Base-by-base conservation (phyloP, 1,140 invertebrate species). In the Bombus confusus region DNA sequence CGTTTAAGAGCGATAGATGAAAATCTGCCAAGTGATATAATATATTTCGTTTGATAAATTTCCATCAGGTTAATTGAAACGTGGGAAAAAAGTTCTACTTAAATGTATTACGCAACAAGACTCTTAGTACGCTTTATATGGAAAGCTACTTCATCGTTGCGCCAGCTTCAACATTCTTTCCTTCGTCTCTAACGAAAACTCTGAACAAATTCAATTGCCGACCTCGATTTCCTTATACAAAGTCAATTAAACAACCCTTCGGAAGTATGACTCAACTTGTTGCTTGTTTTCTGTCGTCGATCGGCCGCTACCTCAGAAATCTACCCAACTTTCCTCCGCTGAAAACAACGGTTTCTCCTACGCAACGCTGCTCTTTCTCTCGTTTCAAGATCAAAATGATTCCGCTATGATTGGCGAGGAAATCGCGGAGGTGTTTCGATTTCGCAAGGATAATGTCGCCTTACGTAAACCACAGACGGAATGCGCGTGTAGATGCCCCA, bases 391-490 rank as follows among this genome's bases (percentile, higher is more conserved):
- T 6, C 18, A 68, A n/a, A 73, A 59, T 4, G 31, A 62, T 81
- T 81, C 59, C 79, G 84, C 78, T n/a, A 68, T 22, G n/a, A 37
- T 57, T 34, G 3, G 9, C 47, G 57, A 72, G 59, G n/a, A 22
- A 18, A 74, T 34, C 57, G 78, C 39, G 69, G 62, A 81, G 69
- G 84, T 85, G 84, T 73, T 74, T 57, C 84, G 84, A 81, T 91
- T 90, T 91, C 87, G 87, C 88, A 75, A 86, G 71, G 86, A 92
- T 92, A 93, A 92, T 83, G 90, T 87, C 80, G 72, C 75, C 88
- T 93, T 92, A 89, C 90, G 90, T 92, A 93, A 93, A 86, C 47
- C 78, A 62, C 59, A 43, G 73, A 69, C 83, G 85, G 90, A 92
- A 92, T 92, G 89, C 89, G 89, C 83, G 85, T 88, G 89, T 28